phyloP scores from a whole-genome alignment of 2,113 vertebrate species.

The Synchiropus splendidus region DNA sequence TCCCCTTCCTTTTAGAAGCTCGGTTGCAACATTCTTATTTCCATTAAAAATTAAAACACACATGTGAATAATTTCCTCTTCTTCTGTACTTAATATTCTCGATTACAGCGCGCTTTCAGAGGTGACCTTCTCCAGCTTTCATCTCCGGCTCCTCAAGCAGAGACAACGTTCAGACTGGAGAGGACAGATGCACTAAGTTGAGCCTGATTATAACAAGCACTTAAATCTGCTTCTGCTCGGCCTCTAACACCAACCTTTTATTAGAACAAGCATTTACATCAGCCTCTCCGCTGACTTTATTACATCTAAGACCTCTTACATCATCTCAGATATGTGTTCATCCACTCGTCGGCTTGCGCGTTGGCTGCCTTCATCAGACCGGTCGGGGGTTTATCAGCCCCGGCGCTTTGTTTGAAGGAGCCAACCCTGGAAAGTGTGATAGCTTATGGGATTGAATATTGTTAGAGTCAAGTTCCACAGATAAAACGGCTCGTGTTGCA shows the following conservation, averaged over 20 bases:
- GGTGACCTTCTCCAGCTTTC: slow-evolving; percentile 54
- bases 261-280: slow-evolving; percentile 65
- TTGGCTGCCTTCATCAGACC: slow-evolving; percentile 9
- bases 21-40: not conserved
- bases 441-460: not conserved
- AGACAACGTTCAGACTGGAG: slow-evolving; percentile 40
- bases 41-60: slow-evolving; percentile 2
- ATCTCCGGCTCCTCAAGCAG: slow-evolving; percentile 44
- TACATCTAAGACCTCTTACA: slow-evolving; percentile 59
- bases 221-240: slow-evolving; percentile 49
- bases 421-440: slow-evolving; percentile 17
- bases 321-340: slow-evolving; percentile 40
- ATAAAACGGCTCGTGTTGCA: too few species aligned
- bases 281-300: slow-evolving; percentile 44
- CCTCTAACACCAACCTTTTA: slow-evolving; percentile 44
- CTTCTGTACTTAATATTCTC: slow-evolving; percentile 26
- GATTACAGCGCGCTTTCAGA: slow-evolving; percentile 35
- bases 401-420: slow-evolving; percentile 40
- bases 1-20: not conserved
- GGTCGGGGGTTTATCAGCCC: slow-evolving; percentile 19
- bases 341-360: slow-evolving; percentile 10
- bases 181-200: slow-evolving; percentile 42
- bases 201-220: slow-evolving; percentile 61
- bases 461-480: too few species aligned
- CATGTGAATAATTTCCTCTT: slow-evolving; percentile 9